Base-by-base conservation (phyloP, 1,140 invertebrate genomes). In the Aphelenchoides avenae region DNA sequence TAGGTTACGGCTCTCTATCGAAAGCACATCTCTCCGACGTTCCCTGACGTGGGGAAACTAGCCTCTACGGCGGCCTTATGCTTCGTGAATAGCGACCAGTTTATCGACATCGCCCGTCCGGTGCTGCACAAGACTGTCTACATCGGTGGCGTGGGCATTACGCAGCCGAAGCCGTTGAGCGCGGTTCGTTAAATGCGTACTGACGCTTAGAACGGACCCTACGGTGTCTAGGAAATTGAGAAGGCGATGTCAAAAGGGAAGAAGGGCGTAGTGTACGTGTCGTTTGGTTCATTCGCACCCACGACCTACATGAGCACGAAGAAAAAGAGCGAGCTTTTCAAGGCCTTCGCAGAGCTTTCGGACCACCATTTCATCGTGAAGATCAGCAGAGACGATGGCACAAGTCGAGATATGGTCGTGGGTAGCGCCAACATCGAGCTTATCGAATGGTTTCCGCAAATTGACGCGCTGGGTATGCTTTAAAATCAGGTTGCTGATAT, bases 341-440 rank as follows among this genome's bases (percentile, higher is more conserved):
- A 61, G 11, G 61, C 61, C 11, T 71, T 66, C 30, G 41, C 44
- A 15, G 22, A 42, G n/a, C 57, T 70, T 43, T 4, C 40, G 15
- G 40, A 63, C n/a, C 57, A 55, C 44, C 60, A 68, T 22, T 66
- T 66, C 37, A 50, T 66, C 5, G 43, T 64, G n/a, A 66, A 66
- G 40, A 42, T 70, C 7, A 59, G 36, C 50, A 15, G 3, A 7
- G 40, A 27, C 27, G 64, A 66, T 40, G 20, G 22, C 15, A 48
- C 44, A 26, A 40, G 33, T 48, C 27, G 15, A 15, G 56, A 61
- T 29, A 31, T 52, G 33, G 55, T 49, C 33, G 27, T 40, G 40
- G 27, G 27, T 15, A 37, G 34, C 30, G 20, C 13, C 24, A 66
- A 66, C 24, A 44, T 66, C 39, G 36, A 68, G 27, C 47, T 68